These are phyloP conservation scores for Sternarchorhynchus goeldii DNA, from an alignment of 2,797 vertebrate species.

Conservation along the genomic window DNA sequence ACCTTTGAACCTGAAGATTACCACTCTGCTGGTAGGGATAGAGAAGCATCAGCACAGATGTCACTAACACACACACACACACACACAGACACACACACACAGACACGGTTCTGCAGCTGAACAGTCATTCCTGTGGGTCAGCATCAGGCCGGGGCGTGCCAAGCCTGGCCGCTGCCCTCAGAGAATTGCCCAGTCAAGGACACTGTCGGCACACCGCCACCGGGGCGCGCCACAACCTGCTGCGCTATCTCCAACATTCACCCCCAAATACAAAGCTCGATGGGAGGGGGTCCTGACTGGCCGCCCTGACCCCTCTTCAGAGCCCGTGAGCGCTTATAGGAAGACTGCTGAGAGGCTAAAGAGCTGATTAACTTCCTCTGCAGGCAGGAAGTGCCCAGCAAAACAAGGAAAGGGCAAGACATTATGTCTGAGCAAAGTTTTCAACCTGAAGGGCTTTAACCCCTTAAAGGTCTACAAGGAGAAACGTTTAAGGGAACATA, in stretches of 20 bases:
- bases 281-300: slow-evolving; percentile 47
- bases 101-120: slow-evolving; percentile 22
- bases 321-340: slow-evolving; percentile 71
- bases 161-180: slow-evolving; percentile 51
- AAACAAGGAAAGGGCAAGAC: slow-evolving; percentile 53
- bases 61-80: slow-evolving; percentile 12
- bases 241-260: slow-evolving; percentile 43
- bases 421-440: slow-evolving; percentile 49
- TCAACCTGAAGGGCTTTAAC: slow-evolving; percentile 32
- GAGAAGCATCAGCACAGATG: slow-evolving; percentile 43
- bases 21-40: slow-evolving; percentile 34
- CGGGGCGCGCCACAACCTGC: slow-evolving; percentile 42
- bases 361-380: slow-evolving; percentile 74
- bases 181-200: slow-evolving; percentile 62
- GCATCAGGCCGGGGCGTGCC: slow-evolving; percentile 39
- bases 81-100: neutral
- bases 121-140: slow-evolving; percentile 49
- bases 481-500: slow-evolving; percentile 39
- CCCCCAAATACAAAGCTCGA: slow-evolving; percentile 52
- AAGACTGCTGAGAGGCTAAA: slow-evolving; percentile 78
- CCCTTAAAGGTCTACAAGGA: slow-evolving; percentile 4
- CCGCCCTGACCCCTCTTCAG: slow-evolving; percentile 65
- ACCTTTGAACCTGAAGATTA: slow-evolving; percentile 48
- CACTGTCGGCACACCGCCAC: slow-evolving; percentile 49
- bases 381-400: slow-evolving; percentile 54